Evolutionary conservation across 2,888 invertebrate genomes (phyloP).

Genomic region (Lepetodrilus schrolli): DNA sequence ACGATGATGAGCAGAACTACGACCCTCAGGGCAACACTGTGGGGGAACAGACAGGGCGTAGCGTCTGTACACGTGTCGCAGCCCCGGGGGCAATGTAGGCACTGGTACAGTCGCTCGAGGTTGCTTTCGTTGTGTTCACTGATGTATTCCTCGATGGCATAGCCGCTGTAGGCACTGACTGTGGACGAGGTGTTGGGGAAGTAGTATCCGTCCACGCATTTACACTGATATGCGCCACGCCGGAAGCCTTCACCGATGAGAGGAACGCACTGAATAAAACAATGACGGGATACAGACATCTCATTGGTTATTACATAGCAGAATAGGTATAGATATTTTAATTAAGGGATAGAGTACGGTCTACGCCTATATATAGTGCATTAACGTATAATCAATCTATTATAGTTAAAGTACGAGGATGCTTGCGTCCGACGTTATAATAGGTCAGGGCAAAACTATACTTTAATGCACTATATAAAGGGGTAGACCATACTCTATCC

Average conservation of each 20-base stretch:
- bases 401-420: no score
- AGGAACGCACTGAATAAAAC: constrained; percentile 60
- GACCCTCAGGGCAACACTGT: constrained; percentile 45
- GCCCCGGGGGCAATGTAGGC: constrained; percentile 63
- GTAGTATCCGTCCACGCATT: constrained; percentile 66
- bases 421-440: no score
- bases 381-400: no score
- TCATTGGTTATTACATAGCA: background rate
- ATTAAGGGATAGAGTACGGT: no score
- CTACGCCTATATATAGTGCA: no score
- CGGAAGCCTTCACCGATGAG: constrained; percentile 62
- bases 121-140: constrained; percentile 36
- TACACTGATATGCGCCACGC: constrained; percentile 67
- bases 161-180: constrained; percentile 56
- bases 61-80: constrained; percentile 68
- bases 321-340: background rate
- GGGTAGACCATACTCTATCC: no score
- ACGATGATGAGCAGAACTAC: constrained; percentile 50
- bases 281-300: background rate
- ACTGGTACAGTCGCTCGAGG: constrained; percentile 47
- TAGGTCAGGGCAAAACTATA: no score
- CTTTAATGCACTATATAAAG: no score
- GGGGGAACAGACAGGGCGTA: constrained; percentile 65
- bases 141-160: constrained; percentile 52
- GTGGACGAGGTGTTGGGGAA: constrained; percentile 62